These are phyloP conservation scores for Andrena chrysosceles DNA, from an alignment of 2,888 invertebrate genomes.

Conservation along the genomic window DNA sequence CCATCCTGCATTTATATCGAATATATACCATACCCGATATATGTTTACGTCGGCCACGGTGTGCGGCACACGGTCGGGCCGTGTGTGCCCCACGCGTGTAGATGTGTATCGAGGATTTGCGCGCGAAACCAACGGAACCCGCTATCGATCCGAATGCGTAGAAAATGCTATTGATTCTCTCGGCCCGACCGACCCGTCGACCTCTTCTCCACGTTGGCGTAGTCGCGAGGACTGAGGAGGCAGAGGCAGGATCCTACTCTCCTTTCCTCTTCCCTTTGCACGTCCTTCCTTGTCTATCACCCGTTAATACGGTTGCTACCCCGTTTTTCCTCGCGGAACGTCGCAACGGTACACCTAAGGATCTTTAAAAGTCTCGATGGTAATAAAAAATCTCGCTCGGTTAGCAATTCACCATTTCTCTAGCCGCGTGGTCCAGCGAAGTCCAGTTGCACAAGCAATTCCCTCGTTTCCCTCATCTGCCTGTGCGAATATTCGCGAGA, in stretches of 20 bases:
- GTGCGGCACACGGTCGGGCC: background rate
- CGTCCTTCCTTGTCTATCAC: background rate
- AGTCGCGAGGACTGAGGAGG: constrained; percentile 62
- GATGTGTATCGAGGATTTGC: constrained; percentile 58
- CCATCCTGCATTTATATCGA: constrained; percentile 63
- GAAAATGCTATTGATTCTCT: constrained; percentile 79
- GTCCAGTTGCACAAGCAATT: too few species aligned
- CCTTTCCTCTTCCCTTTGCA: constrained; percentile 31
- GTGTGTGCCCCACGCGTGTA: background rate
- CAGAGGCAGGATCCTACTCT: constrained; percentile 38
- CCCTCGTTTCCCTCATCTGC: too few species aligned
- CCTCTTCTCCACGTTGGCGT: constrained; percentile 61
- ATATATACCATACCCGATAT: constrained; percentile 40
- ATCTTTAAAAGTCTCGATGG: too few species aligned
- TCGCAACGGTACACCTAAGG: too few species aligned
- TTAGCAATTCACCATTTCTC: too few species aligned
- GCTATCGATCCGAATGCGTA: constrained; percentile 80
- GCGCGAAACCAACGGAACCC: constrained; percentile 71
- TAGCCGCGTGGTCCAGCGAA: too few species aligned
- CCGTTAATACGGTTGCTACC: background rate
- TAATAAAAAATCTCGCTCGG: too few species aligned
- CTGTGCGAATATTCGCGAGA: background rate
- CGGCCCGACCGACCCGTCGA: constrained; percentile 69
- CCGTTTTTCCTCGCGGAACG: too few species aligned
- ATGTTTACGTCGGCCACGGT: background rate